Evolutionary conservation across 2,888 invertebrate species (phyloP).

Genomic region (Caprella mutica): DNA sequence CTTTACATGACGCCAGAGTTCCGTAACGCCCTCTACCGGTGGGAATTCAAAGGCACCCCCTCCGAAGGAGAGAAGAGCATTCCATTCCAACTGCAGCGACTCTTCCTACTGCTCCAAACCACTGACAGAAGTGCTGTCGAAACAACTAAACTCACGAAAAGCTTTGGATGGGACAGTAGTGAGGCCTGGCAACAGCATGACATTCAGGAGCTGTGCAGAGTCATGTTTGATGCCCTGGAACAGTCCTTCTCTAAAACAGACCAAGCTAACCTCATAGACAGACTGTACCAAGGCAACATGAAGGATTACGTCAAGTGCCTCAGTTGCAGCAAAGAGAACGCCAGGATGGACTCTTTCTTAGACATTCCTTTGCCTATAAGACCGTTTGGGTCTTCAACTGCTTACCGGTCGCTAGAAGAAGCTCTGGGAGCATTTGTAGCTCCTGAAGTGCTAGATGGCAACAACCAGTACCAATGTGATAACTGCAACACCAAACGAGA

Average conservation of each 20-base stretch:
- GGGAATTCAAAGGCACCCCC: slow-evolving; percentile 57
- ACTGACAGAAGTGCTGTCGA: slow-evolving; percentile 66
- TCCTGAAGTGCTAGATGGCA: slow-evolving; percentile 68
- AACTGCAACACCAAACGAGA: slow-evolving; percentile 74
- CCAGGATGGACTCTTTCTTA: slow-evolving; percentile 66
- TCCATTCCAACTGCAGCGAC: slow-evolving; percentile 71
- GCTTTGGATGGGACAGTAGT: slow-evolving; percentile 81
- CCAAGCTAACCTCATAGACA: slow-evolving; percentile 67
- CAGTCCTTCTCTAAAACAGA: slow-evolving; percentile 69
- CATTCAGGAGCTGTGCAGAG: slow-evolving; percentile 75
- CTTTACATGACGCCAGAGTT: slow-evolving; percentile 87
- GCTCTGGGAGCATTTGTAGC: slow-evolving; percentile 70
- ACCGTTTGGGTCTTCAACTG: slow-evolving; percentile 62
- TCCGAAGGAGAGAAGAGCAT: slow-evolving; percentile 61
- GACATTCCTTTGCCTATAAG: slow-evolving; percentile 76
- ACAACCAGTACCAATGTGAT: slow-evolving; percentile 78
- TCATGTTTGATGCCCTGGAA: slow-evolving; percentile 82
- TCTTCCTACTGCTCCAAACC: slow-evolving; percentile 71
- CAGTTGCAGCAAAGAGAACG: slow-evolving; percentile 70
- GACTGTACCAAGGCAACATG: slow-evolving; percentile 65
- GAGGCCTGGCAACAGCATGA: slow-evolving; percentile 89
- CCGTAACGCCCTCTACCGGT: slow-evolving; percentile 66
- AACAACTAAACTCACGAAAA: slow-evolving; percentile 72
- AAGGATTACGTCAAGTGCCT: slow-evolving; percentile 80
- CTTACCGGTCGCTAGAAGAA: slow-evolving; percentile 70